Conservation (phyloP, 2,888 invertebrate genomes). For the Drosophila rellima region DNA sequence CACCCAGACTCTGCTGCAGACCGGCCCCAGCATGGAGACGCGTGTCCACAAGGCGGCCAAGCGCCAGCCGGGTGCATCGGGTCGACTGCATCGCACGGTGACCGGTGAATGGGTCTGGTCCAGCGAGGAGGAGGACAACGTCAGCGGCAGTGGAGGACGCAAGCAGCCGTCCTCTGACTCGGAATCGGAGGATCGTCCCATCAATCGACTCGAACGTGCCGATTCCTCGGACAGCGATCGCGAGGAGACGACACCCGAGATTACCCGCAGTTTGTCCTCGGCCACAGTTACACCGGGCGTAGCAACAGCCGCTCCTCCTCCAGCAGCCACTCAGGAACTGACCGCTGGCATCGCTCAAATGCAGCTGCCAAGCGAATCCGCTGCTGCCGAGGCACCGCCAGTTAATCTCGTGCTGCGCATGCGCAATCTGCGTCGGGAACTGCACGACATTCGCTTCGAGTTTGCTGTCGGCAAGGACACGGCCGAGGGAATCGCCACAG, state of each 20-base stretch:
- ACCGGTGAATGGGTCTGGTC: constrained; percentile 99
- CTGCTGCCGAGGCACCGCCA: constrained; percentile 84
- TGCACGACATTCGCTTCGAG: constrained; percentile 99
- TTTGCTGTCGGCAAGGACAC: constrained; percentile 95
- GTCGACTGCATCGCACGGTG: constrained; percentile 95
- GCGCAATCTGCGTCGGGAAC: constrained; percentile 95
- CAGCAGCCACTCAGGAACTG: constrained; percentile 59
- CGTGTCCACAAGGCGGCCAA: constrained; percentile 94
- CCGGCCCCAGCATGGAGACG: constrained; percentile 95
- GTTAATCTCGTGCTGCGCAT: constrained; percentile 95
- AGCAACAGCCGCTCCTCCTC: constrained; percentile 45
- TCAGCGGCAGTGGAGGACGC: constrained; percentile 84
- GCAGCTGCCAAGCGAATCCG: constrained; percentile 60
- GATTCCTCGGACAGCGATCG: constrained; percentile 88
- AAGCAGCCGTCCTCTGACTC: constrained; percentile 86
- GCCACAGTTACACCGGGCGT: constrained; percentile 64
- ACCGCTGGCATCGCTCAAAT: constrained; percentile 68
- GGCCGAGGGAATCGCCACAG: constrained; percentile 96
- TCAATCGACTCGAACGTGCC: constrained; percentile 88
- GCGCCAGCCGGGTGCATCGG: constrained; percentile 95
- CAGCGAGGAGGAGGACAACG: constrained; percentile 95
- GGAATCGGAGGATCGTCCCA: constrained; percentile 88
- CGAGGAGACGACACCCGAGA: constrained; percentile 85
- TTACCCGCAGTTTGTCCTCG: constrained; percentile 84
- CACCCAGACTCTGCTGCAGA: constrained; percentile 93